Percentiles rank a stretch among this genome's conserved stretches.
Evolutionary conservation across 2,797 vertebrate species (phyloP).

Genomic region (Acrossocheilus wenchowensis): DNA sequence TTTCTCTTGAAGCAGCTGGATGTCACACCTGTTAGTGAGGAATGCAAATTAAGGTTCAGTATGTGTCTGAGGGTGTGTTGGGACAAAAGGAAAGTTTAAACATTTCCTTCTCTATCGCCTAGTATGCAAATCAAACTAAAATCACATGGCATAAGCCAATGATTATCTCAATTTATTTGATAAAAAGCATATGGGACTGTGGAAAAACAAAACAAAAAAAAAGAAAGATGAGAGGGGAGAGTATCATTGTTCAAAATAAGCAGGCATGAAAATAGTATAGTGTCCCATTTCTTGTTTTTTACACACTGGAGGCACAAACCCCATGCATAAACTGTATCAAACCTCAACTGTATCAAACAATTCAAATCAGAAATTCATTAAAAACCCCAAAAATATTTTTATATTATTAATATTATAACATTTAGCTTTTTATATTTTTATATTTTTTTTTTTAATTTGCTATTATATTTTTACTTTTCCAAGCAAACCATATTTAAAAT

Average conservation of each 20-base stretch:
- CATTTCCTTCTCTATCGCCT: constrained; percentile 29
- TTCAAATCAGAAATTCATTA: not conserved
- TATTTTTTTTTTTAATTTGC: not conserved
- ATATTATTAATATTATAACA: too few species aligned
- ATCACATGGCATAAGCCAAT: not conserved
- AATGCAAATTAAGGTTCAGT: constrained; percentile 44
- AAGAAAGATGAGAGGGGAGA: not conserved
- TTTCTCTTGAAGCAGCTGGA: constrained; percentile 29
- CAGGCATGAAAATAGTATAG: not conserved
- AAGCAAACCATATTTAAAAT: not conserved
- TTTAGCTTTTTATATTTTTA: too few species aligned
- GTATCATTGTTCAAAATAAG: not conserved
- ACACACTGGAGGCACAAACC: not conserved
- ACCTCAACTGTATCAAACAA: not conserved
- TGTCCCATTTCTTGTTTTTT: not conserved
- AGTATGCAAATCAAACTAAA: constrained; percentile 40
- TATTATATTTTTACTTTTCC: not conserved
- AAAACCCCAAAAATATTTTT: not conserved
- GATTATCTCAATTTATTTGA: constrained; percentile 26
- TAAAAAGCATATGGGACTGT: not conserved
- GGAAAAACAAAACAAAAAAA: not conserved
- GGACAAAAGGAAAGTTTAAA: constrained; percentile 24
- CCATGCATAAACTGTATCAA: not conserved
- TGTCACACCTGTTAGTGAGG: constrained; percentile 45
- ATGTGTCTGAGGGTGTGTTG: not conserved